phyloP scores from a whole-genome alignment of 2,113 vertebrate species.

The Calidris pugnax region DNA sequence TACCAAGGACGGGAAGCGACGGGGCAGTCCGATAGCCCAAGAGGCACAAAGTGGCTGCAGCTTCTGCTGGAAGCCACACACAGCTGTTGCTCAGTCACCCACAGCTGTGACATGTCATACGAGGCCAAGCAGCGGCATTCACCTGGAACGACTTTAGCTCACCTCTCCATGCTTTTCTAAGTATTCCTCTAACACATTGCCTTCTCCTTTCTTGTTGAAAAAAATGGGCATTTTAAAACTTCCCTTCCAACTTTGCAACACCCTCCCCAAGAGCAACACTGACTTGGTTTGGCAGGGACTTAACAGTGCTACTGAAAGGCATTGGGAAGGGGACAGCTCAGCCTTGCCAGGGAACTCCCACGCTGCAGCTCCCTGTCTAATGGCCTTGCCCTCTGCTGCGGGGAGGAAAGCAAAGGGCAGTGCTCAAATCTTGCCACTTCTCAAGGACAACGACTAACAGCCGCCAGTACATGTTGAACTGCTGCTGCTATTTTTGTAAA shows the following conservation, averaged over 20 bases:
- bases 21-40: fast-evolving
- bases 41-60: background rate
- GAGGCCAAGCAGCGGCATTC: background rate
- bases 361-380: background rate
- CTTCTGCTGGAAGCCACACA: background rate
- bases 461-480: background rate
- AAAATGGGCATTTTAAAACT: background rate
- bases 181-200: background rate
- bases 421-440: background rate
- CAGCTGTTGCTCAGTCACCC: conserved; percentile 3
- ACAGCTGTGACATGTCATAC: background rate
- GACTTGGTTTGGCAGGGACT: background rate
- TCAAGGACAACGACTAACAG: background rate
- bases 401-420: background rate
- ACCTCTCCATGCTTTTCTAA: background rate
- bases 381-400: background rate
- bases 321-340: fast-evolving
- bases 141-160: background rate
- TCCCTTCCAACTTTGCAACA: background rate
- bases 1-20: background rate
- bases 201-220: background rate
- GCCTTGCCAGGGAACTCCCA: background rate
- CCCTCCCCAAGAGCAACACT: too few relatives aligned
- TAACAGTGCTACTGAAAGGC: background rate
- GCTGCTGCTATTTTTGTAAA: background rate